Conservation (phyloP, 2,797 vertebrate species). For the Microctenopoma lineatum region DNA sequence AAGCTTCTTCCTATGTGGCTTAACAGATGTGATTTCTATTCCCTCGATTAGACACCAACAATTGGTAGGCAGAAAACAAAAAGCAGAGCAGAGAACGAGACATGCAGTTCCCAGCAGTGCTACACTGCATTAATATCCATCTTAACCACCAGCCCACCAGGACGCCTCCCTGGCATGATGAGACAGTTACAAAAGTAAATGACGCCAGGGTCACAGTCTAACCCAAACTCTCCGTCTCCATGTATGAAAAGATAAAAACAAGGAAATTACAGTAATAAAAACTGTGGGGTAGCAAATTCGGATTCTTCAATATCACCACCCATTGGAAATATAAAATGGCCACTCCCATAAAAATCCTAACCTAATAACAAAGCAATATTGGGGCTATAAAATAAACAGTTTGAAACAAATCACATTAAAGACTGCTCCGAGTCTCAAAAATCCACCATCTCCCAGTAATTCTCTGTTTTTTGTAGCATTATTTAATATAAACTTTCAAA, state of each 20-base stretch:
- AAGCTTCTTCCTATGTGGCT: constrained; percentile 13
- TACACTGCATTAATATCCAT: not conserved
- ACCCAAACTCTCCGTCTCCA: constrained; percentile 12
- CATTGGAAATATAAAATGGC: constrained; percentile 37
- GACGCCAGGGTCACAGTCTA: constrained; percentile 1
- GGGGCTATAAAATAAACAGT: constrained; percentile 55
- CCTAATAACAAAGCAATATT: constrained; percentile 69
- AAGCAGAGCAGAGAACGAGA: not conserved
- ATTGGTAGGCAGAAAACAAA: not conserved
- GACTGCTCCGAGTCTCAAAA: constrained; percentile 34
- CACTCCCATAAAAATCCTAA: constrained; percentile 61
- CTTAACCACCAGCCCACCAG: not conserved
- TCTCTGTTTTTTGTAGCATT: constrained; percentile 24
- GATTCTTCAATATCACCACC: constrained; percentile 27
- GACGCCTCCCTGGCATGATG: not conserved
- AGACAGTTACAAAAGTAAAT: constrained; percentile 9
- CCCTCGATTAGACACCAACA: not conserved
- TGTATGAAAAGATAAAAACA: constrained; percentile 23
- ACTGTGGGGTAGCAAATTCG: constrained; percentile 11
- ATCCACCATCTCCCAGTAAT: constrained; percentile 38
- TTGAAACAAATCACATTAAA: constrained; percentile 35
- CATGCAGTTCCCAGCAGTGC: not conserved
- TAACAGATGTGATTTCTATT: not conserved
- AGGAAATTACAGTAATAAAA: constrained; percentile 52
- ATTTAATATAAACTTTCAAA: constrained; percentile 44